phyloP scores from a whole-genome alignment of 2,113 vertebrate genomes.

The Muntiacus reevesi region DNA sequence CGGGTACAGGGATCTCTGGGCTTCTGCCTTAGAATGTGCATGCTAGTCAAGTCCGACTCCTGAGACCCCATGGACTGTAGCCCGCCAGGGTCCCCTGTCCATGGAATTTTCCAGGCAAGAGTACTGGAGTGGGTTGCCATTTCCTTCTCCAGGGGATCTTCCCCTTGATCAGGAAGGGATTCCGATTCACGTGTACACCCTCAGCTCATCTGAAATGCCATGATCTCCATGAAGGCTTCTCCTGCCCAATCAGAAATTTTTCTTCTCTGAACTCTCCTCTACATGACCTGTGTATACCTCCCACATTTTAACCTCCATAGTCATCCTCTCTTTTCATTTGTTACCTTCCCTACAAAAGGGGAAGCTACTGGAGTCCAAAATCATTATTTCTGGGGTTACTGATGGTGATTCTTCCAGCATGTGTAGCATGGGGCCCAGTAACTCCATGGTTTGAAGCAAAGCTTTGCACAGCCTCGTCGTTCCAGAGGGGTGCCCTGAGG shows the following conservation, averaged over 20 bases:
- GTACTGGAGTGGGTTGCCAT: neutral
- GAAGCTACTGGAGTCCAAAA: neutral
- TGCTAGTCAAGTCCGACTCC: neutral
- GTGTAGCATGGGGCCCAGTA: neutral
- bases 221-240: neutral
- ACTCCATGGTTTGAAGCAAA: neutral
- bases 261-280: neutral
- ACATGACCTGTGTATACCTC: neutral
- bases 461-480: neutral
- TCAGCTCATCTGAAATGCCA: neutral
- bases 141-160: neutral
- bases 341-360: neutral
- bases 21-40: neutral
- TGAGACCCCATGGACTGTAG: neutral
- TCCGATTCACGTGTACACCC: neutral
- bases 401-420: neutral
- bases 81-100: neutral
- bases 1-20: neutral
- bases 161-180: too few relatives aligned
- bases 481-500: neutral
- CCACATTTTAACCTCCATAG: neutral
- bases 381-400: neutral
- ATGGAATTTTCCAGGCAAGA: neutral
- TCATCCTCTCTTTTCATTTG: neutral
- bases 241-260: neutral